phyloP scores from a whole-genome alignment of 2,113 vertebrate genomes.

The Uria lomvia region DNA sequence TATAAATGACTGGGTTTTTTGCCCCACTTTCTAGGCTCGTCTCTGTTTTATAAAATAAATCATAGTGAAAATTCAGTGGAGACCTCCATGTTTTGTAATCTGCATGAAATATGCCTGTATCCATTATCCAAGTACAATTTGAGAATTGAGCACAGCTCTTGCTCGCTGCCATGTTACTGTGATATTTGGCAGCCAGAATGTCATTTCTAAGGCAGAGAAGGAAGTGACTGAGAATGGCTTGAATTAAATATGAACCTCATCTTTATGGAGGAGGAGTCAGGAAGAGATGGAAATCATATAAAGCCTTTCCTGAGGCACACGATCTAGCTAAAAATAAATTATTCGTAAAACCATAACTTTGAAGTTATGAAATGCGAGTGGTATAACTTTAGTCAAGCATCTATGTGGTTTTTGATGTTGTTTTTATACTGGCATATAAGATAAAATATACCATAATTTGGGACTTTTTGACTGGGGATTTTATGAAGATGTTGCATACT shows the following conservation, averaged over 20 bases:
- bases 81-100: background rate
- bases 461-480: background rate
- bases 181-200: background rate
- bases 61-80: background rate
- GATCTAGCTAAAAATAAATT: background rate
- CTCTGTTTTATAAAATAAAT: background rate
- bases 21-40: background rate
- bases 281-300: background rate
- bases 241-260: slow-evolving; percentile 38
- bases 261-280: slow-evolving; percentile 10
- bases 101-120: background rate
- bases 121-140: background rate
- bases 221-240: background rate
- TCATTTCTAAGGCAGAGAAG: background rate
- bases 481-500: background rate
- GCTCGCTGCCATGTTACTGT: background rate
- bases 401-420: background rate
- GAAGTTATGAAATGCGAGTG: background rate
- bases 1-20: background rate
- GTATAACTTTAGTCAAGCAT: background rate
- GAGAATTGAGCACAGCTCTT: background rate
- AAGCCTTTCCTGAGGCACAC: background rate
- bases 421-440: background rate
- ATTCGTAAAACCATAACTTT: background rate
- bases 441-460: background rate